Base-by-base conservation (phyloP, 2,797 vertebrate genomes). In the Carduelis carduelis region DNA sequence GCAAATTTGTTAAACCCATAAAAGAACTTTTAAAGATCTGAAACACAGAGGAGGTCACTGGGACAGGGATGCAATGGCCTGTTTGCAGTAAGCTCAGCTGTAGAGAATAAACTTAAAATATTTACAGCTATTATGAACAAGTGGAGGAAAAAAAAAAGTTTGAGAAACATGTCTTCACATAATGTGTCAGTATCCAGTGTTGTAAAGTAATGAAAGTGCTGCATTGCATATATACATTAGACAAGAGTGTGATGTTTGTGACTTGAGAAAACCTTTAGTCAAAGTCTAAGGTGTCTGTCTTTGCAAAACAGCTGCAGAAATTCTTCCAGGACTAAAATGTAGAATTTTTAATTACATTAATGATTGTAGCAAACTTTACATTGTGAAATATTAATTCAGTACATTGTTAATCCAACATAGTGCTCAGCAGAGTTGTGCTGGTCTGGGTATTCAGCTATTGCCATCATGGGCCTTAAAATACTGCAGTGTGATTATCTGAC, bases 361-460 rank as follows among this genome's bases (percentile, higher is more conserved):
- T 84, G 74, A 74, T 50, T 66, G 63, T 44, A 77, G 70, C 28
- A 57, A 93, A 90, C 56, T 91, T 91, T 60, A 23, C 63, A n/a
- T 12, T 64, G 80, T 90, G 56, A 94, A 93, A 87, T 92, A 87
- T 30, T 95, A 11, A 57, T 91, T 93, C 86, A 93, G 56, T 83
- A 53, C 12, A 9, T 65, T 89, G 41, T 86, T 88, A 78, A 83
- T 81, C 80, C 39, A 70, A 5, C 11, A 26, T 2, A 30, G 69
- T 87, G 66, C 87, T 95, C 65, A 59, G 76, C 30, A 83, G 87
- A 93, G 75, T 87, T 89, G 47, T 1, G 14, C 56, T 83, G 57
- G 53, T 6, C 77, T 86, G n/a, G 6, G 41, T 88, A 24, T 79
- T 88, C 80, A 46, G 59, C 63, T 87, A 8, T 64, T 7, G 1